These are phyloP conservation scores for Anarsia innoxiella DNA, from an alignment of 2,888 invertebrate species.

Conservation along the genomic window DNA sequence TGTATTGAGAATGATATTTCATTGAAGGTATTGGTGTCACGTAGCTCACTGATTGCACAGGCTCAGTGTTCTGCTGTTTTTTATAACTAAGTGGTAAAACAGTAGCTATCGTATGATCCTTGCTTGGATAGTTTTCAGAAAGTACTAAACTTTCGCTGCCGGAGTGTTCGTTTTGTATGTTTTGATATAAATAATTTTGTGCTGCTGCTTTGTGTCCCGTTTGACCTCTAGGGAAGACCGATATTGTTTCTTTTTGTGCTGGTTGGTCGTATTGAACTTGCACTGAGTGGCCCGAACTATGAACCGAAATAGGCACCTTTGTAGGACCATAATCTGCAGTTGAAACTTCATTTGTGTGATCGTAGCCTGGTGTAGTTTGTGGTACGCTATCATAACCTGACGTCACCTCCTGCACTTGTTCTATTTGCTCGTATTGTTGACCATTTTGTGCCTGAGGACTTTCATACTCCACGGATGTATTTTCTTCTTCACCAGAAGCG, in stretches of 20 bases:
- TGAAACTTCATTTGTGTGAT: conserved; percentile 22
- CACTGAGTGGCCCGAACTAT: conserved; percentile 22
- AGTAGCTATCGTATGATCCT: conserved; percentile 74
- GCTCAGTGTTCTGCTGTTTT: conserved; percentile 30
- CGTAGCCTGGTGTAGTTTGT: conserved; percentile 27
- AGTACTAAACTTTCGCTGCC: conserved; percentile 45
- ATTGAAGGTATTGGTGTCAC: conserved; percentile 58
- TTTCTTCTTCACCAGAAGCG: conserved; percentile 6
- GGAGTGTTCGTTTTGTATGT: conserved; percentile 39
- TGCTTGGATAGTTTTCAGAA: conserved; percentile 75
- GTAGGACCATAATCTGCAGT: conserved; percentile 21
- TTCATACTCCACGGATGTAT: conserved; percentile 24
- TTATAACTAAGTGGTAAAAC: conserved; percentile 57
- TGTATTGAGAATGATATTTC: conserved; percentile 57
- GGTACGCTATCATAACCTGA: conserved; percentile 28
- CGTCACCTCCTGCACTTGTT: conserved; percentile 22
- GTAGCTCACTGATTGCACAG: conserved; percentile 55
- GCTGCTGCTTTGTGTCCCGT: conserved; percentile 23
- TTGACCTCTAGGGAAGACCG: conserved; percentile 33
- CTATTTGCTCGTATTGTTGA: conserved; percentile 17
- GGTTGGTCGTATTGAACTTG: conserved; percentile 20
- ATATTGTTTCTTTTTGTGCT: conserved; percentile 34
- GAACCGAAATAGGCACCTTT: conserved; percentile 24
- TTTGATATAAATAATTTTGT: conserved; percentile 41
- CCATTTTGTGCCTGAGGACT: conserved; percentile 20